Evolutionary conservation across 2,797 vertebrate genomes (phyloP).

Genomic region (Tragopan temminckii): DNA sequence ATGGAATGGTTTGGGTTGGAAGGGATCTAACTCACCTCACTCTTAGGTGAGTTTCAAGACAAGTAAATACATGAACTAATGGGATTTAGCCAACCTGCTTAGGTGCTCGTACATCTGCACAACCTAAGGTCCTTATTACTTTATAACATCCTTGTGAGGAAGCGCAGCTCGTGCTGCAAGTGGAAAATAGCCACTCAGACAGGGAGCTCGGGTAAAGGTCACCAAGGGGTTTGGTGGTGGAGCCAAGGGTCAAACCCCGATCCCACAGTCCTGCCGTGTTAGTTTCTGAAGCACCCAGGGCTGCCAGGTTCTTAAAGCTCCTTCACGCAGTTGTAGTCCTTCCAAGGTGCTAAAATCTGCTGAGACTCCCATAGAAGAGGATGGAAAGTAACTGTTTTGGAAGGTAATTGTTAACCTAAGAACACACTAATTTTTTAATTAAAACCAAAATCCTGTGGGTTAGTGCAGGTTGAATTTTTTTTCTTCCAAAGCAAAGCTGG

Average conservation of each 20-base stretch:
- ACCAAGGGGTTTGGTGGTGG: not conserved
- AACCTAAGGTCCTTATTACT: not conserved
- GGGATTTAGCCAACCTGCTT: not conserved
- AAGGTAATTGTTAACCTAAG: not conserved
- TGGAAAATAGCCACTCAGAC: rapidly evolving
- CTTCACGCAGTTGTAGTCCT: not conserved
- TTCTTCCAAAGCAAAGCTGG: not conserved
- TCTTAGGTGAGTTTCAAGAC: not conserved
- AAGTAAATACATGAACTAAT: not conserved
- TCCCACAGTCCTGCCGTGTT: not conserved
- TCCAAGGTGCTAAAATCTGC: not conserved
- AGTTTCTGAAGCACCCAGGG: not conserved
- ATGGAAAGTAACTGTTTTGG: not conserved
- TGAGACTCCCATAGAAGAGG: not conserved
- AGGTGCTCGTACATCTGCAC: not conserved
- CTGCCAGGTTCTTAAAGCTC: not conserved
- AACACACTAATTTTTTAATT: not conserved
- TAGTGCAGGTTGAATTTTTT: not conserved
- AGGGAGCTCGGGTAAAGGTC: not conserved
- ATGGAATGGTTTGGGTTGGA: not conserved
- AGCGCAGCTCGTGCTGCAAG: rapidly evolving
- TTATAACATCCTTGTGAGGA: not conserved
- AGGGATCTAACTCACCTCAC: not conserved
- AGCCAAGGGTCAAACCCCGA: not conserved
- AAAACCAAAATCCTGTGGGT: not conserved